Conservation (phyloP, 2,888 invertebrate species). For the Fissipunctia ypsillon region DNA sequence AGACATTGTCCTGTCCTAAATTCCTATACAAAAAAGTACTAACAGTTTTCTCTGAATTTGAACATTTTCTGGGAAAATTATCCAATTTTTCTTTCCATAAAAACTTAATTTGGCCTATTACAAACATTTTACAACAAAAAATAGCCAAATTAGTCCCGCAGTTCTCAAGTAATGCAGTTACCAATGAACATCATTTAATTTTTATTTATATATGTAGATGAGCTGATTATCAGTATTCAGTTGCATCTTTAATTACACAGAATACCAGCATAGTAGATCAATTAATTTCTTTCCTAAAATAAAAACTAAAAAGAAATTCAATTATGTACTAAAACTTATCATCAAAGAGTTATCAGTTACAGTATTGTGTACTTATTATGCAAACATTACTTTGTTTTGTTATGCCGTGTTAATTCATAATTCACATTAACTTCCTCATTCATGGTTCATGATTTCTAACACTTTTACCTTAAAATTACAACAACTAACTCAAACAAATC, state of each 20-base stretch:
- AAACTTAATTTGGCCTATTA: too few species aligned
- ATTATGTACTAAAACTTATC: neutral
- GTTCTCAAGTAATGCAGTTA: too few species aligned
- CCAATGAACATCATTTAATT: too few species aligned
- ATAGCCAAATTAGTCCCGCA: too few species aligned
- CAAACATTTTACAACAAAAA: too few species aligned
- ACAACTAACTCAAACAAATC: neutral
- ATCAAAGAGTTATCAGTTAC: neutral
- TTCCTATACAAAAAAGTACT: too few species aligned
- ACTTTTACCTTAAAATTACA: constrained; percentile 44
- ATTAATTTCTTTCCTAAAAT: neutral
- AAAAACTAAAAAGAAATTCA: too few species aligned
- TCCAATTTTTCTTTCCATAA: too few species aligned
- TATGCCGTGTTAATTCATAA: constrained; percentile 28
- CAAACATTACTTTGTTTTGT: constrained; percentile 24
- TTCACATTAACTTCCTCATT: constrained; percentile 28
- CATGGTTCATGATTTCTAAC: constrained; percentile 23
- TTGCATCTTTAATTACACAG: neutral
- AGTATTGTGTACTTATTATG: constrained; percentile 33
- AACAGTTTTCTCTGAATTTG: too few species aligned
- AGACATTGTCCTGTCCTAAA: too few species aligned
- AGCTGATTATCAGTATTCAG: neutral
- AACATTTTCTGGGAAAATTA: too few species aligned
- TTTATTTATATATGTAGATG: too few species aligned
- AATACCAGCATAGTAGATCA: neutral